A percentile compares a stretch with the other conserved stretches of the same genome.
These are phyloP conservation scores for Paracyclopina nana DNA, from an alignment of 1,140 invertebrate species.

Conservation along the genomic window DNA sequence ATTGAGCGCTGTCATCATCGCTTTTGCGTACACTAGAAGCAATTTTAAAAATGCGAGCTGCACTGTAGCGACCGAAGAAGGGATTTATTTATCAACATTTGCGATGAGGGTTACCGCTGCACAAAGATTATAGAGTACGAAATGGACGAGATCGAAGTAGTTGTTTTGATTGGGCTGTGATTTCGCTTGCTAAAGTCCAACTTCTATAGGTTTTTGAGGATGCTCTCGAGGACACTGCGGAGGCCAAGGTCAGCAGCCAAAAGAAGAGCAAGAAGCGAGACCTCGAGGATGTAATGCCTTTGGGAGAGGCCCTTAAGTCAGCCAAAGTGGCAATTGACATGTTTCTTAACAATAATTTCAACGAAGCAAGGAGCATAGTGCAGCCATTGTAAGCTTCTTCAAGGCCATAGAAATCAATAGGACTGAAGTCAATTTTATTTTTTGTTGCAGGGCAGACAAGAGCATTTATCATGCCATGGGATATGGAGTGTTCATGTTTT, in stretches of 20 bases:
- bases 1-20: no score
- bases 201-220: neutral
- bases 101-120: no score
- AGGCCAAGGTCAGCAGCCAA: neutral
- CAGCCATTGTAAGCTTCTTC: neutral
- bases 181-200: no score
- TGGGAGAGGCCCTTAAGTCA: neutral
- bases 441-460: conserved; percentile 41
- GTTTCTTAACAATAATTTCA: conserved; percentile 3
- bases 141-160: no score
- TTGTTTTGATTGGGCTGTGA: no score
- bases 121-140: no score
- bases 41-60: no score
- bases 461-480: conserved; percentile 88
- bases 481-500: conserved; percentile 61
- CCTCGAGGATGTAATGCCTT: neutral
- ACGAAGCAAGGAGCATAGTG: neutral
- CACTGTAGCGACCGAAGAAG: no score
- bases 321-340: neutral
- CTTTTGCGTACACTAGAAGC: no score
- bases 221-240: neutral
- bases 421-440: conserved; percentile 11
- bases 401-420: neutral
- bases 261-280: neutral
- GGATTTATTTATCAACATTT: no score